Percentiles rank a stretch among this genome's conserved stretches.
Conservation (phyloP, 1,140 invertebrate species). For the Lepidotrigona ventralis region DNA sequence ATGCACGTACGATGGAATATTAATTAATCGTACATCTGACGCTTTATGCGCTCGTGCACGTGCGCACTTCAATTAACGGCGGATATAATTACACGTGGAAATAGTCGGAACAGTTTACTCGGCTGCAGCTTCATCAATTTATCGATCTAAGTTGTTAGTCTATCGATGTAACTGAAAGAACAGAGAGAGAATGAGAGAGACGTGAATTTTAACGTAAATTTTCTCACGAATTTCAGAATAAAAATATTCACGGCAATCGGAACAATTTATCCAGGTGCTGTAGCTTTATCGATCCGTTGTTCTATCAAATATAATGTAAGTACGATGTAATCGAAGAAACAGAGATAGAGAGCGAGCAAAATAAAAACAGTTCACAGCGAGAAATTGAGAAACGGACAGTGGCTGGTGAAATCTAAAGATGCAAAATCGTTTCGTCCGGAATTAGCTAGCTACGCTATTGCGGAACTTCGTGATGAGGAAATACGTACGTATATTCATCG, state of each 20-base stretch:
- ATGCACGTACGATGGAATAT: not conserved
- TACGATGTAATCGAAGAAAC: not conserved
- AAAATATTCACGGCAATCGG: no score
- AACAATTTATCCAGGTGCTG: no score
- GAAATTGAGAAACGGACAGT: no score
- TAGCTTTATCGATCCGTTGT: not conserved
- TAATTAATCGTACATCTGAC: not conserved
- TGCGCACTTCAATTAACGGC: not conserved
- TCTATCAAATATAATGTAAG: not conserved
- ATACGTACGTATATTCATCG: slow-evolving; percentile 38
- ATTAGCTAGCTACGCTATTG: no score
- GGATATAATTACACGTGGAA: not conserved
- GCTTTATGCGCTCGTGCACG: not conserved
- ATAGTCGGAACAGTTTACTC: not conserved
- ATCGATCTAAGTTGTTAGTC: not conserved
- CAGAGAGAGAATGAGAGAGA: not conserved
- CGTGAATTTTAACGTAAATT: not conserved
- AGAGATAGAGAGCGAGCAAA: not conserved
- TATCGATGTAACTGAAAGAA: not conserved
- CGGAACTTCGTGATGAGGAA: slow-evolving; percentile 31
- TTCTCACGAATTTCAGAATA: not conserved
- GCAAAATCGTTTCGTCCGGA: not conserved
- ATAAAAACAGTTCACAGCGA: no score
- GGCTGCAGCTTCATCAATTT: not conserved
- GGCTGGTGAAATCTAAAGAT: not conserved